Evolutionary conservation across 2,888 invertebrate genomes (phyloP), one percentile per base, ranked within the genome.

Genomic region (Trachelus iudaicus): DNA sequence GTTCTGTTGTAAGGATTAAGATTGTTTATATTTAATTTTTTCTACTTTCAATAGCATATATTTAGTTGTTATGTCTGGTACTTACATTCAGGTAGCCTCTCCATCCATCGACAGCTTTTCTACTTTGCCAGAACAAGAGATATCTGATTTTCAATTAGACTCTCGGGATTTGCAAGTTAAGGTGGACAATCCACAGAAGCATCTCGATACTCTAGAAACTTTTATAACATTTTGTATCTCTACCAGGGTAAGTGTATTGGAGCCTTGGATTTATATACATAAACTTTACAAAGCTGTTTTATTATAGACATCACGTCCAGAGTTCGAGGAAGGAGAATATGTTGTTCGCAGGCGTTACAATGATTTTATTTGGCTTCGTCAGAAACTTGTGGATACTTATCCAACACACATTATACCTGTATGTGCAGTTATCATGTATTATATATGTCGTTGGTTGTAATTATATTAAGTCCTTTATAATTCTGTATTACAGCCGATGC

Each of bases 161-260:
- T 92, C 92, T 77, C 91, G 93, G 11, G 95, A 95, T 87, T 89
- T 95, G 30, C 94, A 94, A 89, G 94, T 95, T 4, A 93, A 94
- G 89, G 94, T 96, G 56, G 96, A 95, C 87, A 95, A 94, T 91
- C 95, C 95, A 11, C 95, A 95, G 86, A 95, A 95, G 88, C 95
- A 95, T 90, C 92, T 94, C 73, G 95, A 95, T 84, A 94, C 95
- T 0, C 92, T 95, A 86, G 96, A 95, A 87, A 95, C 95, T 0
- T 96, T 94, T 84, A 94, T 96, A 76, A 94, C 95, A 74, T 96
- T 95, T 87, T 92, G 95, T 76, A 93, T 95, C 68, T 94, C 94
- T n/a, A 94, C 95, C 1, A 94, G 94, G 91, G 95, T 94, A 88
- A 85, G 81, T 9, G 81, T 75, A 34, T 23, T 56, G 2, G 23